Conservation (phyloP, 2,888 invertebrate species). For the Macrophya annulata region DNA sequence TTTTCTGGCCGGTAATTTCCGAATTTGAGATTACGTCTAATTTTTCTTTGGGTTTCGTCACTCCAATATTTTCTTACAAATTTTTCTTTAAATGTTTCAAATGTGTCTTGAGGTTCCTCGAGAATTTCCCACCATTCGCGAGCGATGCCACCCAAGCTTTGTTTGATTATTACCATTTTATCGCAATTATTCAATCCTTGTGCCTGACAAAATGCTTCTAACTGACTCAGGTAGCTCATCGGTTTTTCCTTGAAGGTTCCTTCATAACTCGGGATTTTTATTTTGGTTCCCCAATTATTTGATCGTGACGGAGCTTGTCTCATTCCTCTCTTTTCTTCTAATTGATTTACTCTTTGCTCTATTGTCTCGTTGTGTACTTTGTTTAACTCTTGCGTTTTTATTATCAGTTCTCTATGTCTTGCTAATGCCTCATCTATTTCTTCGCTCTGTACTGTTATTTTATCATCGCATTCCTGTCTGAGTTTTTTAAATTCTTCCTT, state of each 20-base stretch:
- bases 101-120: background rate
- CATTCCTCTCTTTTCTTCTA: too few relatives aligned
- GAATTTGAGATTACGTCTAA: background rate
- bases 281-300: background rate
- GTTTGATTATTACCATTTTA: background rate
- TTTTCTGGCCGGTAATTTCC: background rate
- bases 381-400: too few relatives aligned
- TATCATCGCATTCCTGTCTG: too few relatives aligned
- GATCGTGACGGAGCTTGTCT: too few relatives aligned
- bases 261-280: background rate
- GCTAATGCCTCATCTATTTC: too few relatives aligned
- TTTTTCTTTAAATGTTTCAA: background rate
- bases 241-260: background rate
- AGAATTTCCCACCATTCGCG: background rate
- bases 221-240: background rate
- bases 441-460: too few relatives aligned
- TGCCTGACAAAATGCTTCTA: background rate
- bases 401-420: too few relatives aligned
- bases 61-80: background rate
- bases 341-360: too few relatives aligned
- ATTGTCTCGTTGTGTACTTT: too few relatives aligned
- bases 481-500: too few relatives aligned
- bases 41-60: background rate
- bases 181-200: background rate
- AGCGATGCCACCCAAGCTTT: background rate